Evolutionary conservation across 2,113 vertebrate genomes (phyloP), one percentile per base, ranked within the genome.

Genomic region (Zosterops hypoxanthus): DNA sequence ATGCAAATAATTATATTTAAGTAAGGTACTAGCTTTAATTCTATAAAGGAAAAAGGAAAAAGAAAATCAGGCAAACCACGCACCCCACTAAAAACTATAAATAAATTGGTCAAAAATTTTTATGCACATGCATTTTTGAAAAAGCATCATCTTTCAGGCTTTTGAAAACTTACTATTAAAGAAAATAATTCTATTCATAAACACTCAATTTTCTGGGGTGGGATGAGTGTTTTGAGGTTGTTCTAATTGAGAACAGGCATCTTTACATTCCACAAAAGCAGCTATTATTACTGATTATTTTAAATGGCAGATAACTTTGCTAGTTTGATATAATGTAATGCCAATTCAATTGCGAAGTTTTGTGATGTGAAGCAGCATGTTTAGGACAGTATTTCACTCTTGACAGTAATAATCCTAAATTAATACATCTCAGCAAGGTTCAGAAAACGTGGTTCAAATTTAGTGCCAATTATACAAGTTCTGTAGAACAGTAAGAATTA

Each of bases 371-470:
- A 94, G 41, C 73, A 89, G 61, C 76, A 88, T 94, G 78, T 90
- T 92, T 97, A 91, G 71, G 84, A 95, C 77, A 81, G 86, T 97
- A 98, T 98, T 98, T 98, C 81, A 95, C 85, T 95, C 94, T 96
- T 97, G 96, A 97, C 91, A 97, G 90, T 96, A 97, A 96, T 96
- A 97, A 96, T 95, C 93, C 42, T 94, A 95, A 95, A 98, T 98
- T 97, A 97, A 97, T 97, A 92, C 8, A 15, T 96, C 77, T 95
- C 95, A 94, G 68, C 29, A 95, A 97, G 92, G 42, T 93, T 97
- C 92, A 94, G 66, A 96, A 97, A 97, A 96, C 94, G 90, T 97
- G 92, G 75, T 97, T 98, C 94, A 97, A 96, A 97, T 98, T 97
- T 97, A 97, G 68, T 83, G 81, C 77, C 97, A 92, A 92, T 96